phyloP scores from a whole-genome alignment of 2,113 vertebrate species.

The Clarias magur region DNA sequence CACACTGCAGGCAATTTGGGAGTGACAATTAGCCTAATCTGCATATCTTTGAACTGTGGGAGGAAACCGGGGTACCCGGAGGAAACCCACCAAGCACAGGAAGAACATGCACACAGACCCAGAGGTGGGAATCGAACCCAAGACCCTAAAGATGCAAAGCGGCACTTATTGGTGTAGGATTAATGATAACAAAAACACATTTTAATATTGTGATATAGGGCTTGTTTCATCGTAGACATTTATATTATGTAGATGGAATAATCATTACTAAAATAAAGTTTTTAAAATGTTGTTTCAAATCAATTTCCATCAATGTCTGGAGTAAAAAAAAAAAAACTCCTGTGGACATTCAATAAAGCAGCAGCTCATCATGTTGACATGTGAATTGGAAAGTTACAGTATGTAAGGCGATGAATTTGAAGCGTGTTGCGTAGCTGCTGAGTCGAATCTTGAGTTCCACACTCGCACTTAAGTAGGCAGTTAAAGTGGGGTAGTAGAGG shows the following conservation, averaged over 20 bases:
- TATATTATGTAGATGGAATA: too few relatives aligned
- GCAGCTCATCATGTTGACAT: background rate
- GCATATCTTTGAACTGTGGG: too few relatives aligned
- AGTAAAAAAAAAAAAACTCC: background rate
- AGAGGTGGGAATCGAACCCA: background rate
- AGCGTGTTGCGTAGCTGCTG: slow-evolving; percentile 1
- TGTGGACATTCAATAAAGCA: background rate
- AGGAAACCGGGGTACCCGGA: too few relatives aligned
- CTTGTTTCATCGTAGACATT: too few relatives aligned
- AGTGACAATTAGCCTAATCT: too few relatives aligned
- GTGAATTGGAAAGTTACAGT: background rate
- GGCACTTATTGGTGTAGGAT: too few relatives aligned
- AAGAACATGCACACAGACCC: too few relatives aligned
- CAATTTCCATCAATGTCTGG: background rate
- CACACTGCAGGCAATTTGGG: too few relatives aligned
- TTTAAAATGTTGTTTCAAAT: background rate
- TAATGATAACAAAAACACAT: too few relatives aligned
- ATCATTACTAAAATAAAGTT: background rate
- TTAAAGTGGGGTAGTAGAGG: slow-evolving; percentile 12
- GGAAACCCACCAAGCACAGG: too few relatives aligned
- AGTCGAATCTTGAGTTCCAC: slow-evolving; percentile 42
- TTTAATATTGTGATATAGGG: background rate
- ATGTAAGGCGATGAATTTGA: background rate
- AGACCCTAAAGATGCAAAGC: too few relatives aligned
- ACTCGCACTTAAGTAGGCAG: slow-evolving; percentile 31